A percentile compares a stretch with the other conserved stretches of the same genome.
Conservation (phyloP, 2,113 vertebrate species). For the Cettia cetti region DNA sequence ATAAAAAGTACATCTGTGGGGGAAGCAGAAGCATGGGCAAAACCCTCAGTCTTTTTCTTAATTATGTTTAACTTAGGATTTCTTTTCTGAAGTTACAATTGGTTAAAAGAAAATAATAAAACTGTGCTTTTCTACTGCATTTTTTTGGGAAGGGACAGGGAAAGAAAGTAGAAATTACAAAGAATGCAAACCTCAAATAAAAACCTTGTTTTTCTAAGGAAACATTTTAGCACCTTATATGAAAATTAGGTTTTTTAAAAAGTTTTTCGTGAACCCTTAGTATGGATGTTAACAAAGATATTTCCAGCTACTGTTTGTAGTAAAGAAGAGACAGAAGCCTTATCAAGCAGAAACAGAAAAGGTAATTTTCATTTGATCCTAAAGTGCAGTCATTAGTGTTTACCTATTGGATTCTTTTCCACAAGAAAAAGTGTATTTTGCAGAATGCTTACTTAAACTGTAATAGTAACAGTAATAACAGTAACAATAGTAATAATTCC, state of each 20-base stretch:
- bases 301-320: background rate
- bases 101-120: background rate
- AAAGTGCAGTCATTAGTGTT: background rate
- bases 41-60: background rate
- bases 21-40: accelerated
- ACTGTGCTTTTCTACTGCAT: background rate
- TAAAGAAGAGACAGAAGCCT: background rate
- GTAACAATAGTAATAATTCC: background rate
- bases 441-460: background rate
- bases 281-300: background rate
- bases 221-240: background rate
- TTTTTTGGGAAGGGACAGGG: background rate
- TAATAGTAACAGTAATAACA: too few relatives aligned
- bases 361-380: background rate
- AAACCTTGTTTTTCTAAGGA: background rate
- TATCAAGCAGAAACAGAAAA: background rate
- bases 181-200: background rate
- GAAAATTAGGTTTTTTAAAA: background rate
- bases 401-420: background rate
- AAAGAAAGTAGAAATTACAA: background rate
- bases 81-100: background rate
- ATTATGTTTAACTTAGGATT: background rate
- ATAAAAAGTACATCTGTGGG: background rate
- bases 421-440: background rate
- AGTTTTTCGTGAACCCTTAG: background rate